phyloP scores from a whole-genome alignment of 2,113 vertebrate genomes.

The Hippocampus comes region DNA sequence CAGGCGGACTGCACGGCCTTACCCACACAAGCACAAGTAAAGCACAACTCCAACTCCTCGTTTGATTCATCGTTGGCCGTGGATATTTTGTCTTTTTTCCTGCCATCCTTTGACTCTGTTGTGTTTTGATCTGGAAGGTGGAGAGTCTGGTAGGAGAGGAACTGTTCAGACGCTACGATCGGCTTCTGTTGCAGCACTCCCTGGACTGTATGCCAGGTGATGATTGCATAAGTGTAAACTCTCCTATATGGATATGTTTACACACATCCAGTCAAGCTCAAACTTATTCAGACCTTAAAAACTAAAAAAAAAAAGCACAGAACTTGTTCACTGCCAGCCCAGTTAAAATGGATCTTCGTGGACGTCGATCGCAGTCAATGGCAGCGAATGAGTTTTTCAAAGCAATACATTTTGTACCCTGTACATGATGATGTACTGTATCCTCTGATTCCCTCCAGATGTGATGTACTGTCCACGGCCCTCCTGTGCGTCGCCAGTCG shows the following conservation, averaged over 20 bases:
- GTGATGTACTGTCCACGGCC: constrained; percentile 83
- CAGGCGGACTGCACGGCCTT: constrained; percentile 76
- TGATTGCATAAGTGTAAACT: too few relatives aligned
- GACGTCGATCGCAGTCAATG: too few relatives aligned
- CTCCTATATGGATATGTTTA: too few relatives aligned
- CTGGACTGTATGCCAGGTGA: constrained; percentile 82
- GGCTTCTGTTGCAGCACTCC: constrained; percentile 83
- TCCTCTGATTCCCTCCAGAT: constrained; percentile 41
- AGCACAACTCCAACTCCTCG: background rate
- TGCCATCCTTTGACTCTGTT: background rate
- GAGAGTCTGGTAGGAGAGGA: constrained; percentile 80
- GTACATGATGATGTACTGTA: background rate
- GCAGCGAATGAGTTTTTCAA: too few relatives aligned
- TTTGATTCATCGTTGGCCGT: background rate
- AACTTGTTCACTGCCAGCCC: too few relatives aligned
- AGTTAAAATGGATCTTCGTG: too few relatives aligned
- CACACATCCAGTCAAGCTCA: too few relatives aligned
- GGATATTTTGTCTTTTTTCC: background rate
- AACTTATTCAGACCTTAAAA: too few relatives aligned
- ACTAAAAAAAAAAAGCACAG: too few relatives aligned
- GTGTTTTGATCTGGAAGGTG: constrained; percentile 65
- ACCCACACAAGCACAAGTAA: constrained; percentile 84
- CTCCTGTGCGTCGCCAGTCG: constrained; percentile 74
- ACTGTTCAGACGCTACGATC: constrained; percentile 84
- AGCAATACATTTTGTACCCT: too few relatives aligned